Evolutionary conservation across 2,797 vertebrate species (phyloP).

Genomic region (Denticeps clupeoides): DNA sequence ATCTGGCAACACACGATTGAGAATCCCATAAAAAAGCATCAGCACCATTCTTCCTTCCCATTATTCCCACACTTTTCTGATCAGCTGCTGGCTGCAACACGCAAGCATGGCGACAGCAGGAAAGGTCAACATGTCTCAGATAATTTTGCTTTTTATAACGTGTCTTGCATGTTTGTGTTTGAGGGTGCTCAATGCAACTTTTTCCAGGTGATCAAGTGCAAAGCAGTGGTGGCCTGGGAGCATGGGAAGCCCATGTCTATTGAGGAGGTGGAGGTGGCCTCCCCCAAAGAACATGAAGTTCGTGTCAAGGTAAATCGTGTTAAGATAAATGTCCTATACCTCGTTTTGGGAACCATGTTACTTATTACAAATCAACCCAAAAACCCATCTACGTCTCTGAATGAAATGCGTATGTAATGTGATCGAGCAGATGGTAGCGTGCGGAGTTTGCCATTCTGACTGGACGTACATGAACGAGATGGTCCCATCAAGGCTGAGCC

Average conservation of each 20-base stretch:
- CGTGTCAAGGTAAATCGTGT: slow-evolving; percentile 62
- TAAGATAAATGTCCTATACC: background rate
- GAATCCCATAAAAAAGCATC: too few relatives aligned
- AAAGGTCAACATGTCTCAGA: too few relatives aligned
- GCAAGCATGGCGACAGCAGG: too few relatives aligned
- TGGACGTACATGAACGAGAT: slow-evolving; percentile 53
- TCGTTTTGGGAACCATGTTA: background rate
- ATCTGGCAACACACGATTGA: too few relatives aligned
- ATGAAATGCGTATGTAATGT: background rate
- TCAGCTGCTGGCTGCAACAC: too few relatives aligned
- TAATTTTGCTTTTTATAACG: too few relatives aligned
- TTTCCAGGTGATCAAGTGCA: slow-evolving; percentile 73
- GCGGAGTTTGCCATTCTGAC: slow-evolving; percentile 73
- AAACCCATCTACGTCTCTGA: too few relatives aligned
- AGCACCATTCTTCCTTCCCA: too few relatives aligned
- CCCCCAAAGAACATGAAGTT: slow-evolving; percentile 73
- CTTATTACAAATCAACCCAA: background rate
- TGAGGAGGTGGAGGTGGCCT: slow-evolving; percentile 68
- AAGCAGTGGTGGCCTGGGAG: slow-evolving; percentile 71
- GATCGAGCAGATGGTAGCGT: slow-evolving; percentile 55
- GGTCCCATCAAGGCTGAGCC: slow-evolving; percentile 51
- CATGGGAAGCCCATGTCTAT: slow-evolving; percentile 63
- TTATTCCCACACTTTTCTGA: too few relatives aligned
- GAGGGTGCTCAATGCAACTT: too few relatives aligned
- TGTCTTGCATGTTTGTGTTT: too few relatives aligned